Conservation (phyloP, 1,140 invertebrate species). For the Brachystomella parvula region DNA sequence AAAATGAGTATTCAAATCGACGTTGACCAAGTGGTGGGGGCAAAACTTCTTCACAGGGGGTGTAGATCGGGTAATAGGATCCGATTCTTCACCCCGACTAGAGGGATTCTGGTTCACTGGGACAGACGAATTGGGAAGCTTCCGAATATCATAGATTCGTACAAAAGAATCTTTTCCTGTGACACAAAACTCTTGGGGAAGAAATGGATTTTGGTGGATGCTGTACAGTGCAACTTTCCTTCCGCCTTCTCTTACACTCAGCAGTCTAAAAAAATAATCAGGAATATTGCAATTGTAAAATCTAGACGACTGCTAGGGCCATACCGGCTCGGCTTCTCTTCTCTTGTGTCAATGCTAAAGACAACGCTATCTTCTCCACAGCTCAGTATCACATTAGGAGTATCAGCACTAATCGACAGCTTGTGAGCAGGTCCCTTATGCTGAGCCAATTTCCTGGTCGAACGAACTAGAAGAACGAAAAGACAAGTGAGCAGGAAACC, state of each 20-base stretch:
- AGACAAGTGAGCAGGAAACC: not conserved
- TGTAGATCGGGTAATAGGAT: constrained; percentile 3
- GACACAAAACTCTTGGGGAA: constrained; percentile 69
- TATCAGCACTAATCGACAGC: constrained; percentile 61
- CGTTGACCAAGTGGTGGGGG: constrained; percentile 49
- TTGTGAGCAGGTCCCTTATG: constrained; percentile 71
- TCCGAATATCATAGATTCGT: constrained; percentile 62
- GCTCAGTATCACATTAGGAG: constrained; percentile 69
- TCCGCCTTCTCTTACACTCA: constrained; percentile 54
- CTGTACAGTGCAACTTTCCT: constrained; percentile 69
- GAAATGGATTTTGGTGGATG: constrained; percentile 72
- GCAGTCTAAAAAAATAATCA: constrained; percentile 58
- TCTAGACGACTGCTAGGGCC: no score
- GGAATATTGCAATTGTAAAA: no score
- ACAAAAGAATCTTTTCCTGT: constrained; percentile 57
- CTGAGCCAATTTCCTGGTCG: constrained; percentile 55
- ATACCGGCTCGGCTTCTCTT: constrained; percentile 57
- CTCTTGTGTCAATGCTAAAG: constrained; percentile 70
- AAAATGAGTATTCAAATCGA: constrained; percentile 26
- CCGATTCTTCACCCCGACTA: not conserved
- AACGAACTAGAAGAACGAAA: constrained; percentile 42
- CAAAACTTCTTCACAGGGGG: constrained; percentile 51
- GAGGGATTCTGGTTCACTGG: not conserved
- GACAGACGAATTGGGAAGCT: constrained; percentile 38
- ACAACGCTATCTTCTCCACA: constrained; percentile 81